Conservation (phyloP, 2,797 vertebrate species). For the Catostomus latipinnis region DNA sequence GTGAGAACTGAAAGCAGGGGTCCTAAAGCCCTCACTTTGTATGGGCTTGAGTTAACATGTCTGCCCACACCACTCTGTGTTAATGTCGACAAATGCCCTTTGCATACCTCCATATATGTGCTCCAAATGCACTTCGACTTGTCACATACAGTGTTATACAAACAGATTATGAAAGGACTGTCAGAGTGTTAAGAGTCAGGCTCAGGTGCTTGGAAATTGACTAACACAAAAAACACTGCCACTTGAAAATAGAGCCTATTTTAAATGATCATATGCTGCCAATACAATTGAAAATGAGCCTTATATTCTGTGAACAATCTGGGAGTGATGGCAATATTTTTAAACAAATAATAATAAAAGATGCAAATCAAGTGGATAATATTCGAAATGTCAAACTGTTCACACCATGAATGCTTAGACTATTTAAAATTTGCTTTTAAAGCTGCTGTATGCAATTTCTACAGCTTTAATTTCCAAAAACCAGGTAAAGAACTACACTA, state of each 20-base stretch:
- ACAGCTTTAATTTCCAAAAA: no score
- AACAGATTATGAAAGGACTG: constrained; percentile 4
- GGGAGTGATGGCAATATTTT: neutral
- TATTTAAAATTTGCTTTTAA: no score
- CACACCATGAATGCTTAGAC: no score
- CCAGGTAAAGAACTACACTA: no score
- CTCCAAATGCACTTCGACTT: neutral
- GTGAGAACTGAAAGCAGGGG: constrained; percentile 63
- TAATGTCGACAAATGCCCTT: constrained; percentile 54
- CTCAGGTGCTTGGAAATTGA: constrained; percentile 1
- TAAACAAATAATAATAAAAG: neutral
- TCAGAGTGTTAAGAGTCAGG: constrained; percentile 12
- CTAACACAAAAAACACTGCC: neutral
- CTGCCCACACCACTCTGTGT: constrained; percentile 52
- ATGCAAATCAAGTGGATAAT: neutral
- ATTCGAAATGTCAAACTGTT: no score
- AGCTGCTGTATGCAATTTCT: no score
- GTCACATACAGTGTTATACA: constrained; percentile 27
- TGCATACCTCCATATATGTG: constrained; percentile 1
- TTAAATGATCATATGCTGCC: neutral
- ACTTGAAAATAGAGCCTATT: neutral
- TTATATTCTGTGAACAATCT: neutral
- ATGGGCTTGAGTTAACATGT: constrained; percentile 56
- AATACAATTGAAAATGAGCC: neutral
- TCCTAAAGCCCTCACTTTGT: constrained; percentile 25